Percentiles rank a stretch among this genome's conserved stretches.
Conservation (phyloP, 2,113 vertebrate genomes). For the Gopherus evgoodei region DNA sequence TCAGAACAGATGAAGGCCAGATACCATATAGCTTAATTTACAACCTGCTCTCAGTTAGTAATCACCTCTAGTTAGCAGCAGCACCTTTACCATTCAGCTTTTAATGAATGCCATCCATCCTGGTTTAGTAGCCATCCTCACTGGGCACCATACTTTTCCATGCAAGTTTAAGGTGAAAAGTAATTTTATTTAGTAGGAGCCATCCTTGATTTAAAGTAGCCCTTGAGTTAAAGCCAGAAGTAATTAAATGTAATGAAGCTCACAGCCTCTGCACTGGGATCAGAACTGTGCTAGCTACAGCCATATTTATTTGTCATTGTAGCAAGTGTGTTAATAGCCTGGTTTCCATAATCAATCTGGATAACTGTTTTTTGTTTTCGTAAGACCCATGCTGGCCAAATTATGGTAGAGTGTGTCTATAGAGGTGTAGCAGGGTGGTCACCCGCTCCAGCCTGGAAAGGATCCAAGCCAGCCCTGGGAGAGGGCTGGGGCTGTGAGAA, state of each 20-base stretch:
- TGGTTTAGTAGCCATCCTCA: constrained; percentile 17
- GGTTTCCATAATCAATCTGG: neutral
- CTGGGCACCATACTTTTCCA: constrained; percentile 65
- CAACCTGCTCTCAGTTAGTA: constrained; percentile 51
- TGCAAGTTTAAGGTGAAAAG: constrained; percentile 43
- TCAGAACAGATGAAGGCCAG: constrained; percentile 23
- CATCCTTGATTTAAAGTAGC: constrained; percentile 66
- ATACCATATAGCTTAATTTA: constrained; percentile 45
- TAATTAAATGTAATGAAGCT: constrained; percentile 70
- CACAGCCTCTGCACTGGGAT: constrained; percentile 55
- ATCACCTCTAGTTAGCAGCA: constrained; percentile 41
- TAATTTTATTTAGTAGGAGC: constrained; percentile 67
- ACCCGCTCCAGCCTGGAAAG: too few relatives aligned
- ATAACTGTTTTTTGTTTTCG: neutral
- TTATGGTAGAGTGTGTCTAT: neutral
- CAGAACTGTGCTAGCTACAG: constrained; percentile 45
- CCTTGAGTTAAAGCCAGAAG: constrained; percentile 68
- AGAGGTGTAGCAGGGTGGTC: neutral
- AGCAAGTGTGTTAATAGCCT: constrained; percentile 49
- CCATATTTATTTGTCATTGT: neutral
- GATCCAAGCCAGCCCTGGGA: too few relatives aligned
- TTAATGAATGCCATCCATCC: constrained; percentile 14
- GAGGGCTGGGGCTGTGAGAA: too few relatives aligned
- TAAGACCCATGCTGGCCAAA: neutral
- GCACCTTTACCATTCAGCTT: constrained; percentile 43